Evolutionary conservation across 2,888 invertebrate genomes (phyloP), one percentile per base, ranked within the genome.

Genomic region (Zygaena filipendulae): DNA sequence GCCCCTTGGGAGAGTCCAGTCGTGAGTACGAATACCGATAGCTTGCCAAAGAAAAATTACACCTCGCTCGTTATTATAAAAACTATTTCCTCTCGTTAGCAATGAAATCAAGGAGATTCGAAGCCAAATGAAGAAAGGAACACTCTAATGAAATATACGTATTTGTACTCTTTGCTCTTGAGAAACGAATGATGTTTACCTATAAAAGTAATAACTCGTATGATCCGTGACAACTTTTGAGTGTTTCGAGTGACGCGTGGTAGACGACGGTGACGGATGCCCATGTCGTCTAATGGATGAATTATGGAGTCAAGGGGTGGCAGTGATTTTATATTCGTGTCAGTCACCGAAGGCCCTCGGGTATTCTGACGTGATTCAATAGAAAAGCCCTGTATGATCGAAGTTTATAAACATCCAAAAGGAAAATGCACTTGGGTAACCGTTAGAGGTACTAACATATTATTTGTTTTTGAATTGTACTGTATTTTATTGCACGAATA

Each of bases 241-340:
- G n/a, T n/a, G 39, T 50, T 16, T 4, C 16, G 49, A 53, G 53
- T 54, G 58, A 51, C 54, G 49, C 41, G 40, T 60, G 62, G 62
- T 49, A 50, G 59, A 60, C 59, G 50, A 51, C 53, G 55, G 59
- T 61, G 55, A 57, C 52, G 47, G 44, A 51, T 59, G 62, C 53
- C 58, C 58, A 44, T 54, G 53, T 53, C 54, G 50, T 51, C 53
- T 71, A 71, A 74, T 70, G 69, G 68, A 69, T 58, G 58, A 61
- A 59, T 68, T 61, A 64, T 64, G 52, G 59, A 68, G 66, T 63
- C 60, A 61, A 58, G 69, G 74, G 74, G 69, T 66, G 66, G 57
- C 63, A 57, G 61, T 51, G 69, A 72, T 70, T 72, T 72, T 68
- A 75, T 72, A 75, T 74, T 72, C 71, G 61, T 67, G 69, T 70